Conservation (phyloP, 2,797 vertebrate species). For the Taenioides sp. region DNA sequence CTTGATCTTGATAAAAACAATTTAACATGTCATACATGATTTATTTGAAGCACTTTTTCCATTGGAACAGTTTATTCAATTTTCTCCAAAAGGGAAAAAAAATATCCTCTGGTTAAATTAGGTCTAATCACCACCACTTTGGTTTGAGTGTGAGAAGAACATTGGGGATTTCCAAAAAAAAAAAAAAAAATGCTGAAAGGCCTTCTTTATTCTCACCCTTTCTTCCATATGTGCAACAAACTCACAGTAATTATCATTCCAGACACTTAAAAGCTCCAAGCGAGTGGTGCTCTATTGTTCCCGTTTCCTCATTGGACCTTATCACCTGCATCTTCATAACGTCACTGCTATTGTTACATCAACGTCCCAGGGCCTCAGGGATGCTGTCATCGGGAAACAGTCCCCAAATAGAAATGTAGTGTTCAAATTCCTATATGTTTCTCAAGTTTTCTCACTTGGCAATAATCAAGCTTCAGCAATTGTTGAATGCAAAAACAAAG, state of each 20-base stretch:
- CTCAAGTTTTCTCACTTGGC: neutral
- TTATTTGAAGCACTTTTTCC: conserved; percentile 6
- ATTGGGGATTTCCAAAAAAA: conserved; percentile 33
- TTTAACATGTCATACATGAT: neutral
- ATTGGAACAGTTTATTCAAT: conserved; percentile 7
- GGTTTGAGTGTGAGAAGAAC: conserved; percentile 35
- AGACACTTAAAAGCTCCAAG: conserved; percentile 28
- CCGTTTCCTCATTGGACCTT: conserved; percentile 28
- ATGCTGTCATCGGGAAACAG: conserved; percentile 20
- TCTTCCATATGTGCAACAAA: conserved; percentile 22
- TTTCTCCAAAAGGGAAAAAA: conserved; percentile 17
- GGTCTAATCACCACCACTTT: conserved; percentile 15
- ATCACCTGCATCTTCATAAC: conserved; percentile 38
- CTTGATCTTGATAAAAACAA: neutral
- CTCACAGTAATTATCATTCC: conserved; percentile 34
- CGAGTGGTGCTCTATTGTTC: conserved; percentile 45
- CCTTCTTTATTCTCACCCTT: conserved; percentile 20
- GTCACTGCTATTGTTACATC: conserved; percentile 32
- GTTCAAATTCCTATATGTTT: neutral
- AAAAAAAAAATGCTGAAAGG: conserved; percentile 30
- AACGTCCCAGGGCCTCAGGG: conserved; percentile 11
- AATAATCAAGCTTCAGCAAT: neutral
- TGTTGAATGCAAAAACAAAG: neutral
- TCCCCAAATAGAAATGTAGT: neutral
- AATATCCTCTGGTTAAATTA: conserved; percentile 20